These are phyloP conservation scores for Chelon auratus DNA, from an alignment of 2,797 vertebrate genomes.

Conservation along the genomic window DNA sequence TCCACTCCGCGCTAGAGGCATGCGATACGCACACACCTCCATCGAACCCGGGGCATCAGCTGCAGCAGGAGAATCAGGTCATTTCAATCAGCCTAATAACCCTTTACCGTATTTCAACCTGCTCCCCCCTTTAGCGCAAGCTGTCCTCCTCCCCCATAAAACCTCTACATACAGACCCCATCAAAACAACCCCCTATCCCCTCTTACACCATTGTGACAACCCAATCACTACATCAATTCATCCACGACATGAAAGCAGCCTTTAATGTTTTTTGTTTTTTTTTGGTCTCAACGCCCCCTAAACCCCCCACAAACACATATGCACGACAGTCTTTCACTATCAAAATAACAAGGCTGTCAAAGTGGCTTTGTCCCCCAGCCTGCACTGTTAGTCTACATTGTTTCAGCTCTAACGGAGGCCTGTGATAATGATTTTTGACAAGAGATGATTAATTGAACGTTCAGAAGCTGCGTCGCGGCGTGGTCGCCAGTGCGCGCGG, in stretches of 20 bases:
- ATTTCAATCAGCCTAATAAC: conserved; percentile 83
- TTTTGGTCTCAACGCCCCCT: conserved; percentile 27
- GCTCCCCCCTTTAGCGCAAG: conserved; percentile 61
- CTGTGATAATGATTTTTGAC: conserved; percentile 61
- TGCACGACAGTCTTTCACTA: conserved; percentile 44
- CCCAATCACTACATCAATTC: conserved; percentile 65
- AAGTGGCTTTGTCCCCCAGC: conserved; percentile 38
- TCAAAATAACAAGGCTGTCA: conserved; percentile 66
- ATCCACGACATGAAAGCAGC: conserved; percentile 60
- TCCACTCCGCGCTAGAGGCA: conserved; percentile 27
- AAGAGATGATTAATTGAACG: conserved; percentile 65
- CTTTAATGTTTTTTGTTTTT: conserved; percentile 53
- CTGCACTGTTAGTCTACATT: conserved; percentile 51
- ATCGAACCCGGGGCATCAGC: conserved; percentile 69
- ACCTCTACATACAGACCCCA: conserved; percentile 50
- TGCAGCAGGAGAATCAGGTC: conserved; percentile 70
- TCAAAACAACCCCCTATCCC: conserved; percentile 45
- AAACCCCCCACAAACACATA: conserved; percentile 44
- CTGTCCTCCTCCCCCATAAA: conserved; percentile 71
- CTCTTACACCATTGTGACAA: conserved; percentile 60
- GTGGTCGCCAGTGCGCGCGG: conserved; percentile 16
- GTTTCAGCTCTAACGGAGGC: conserved; percentile 62
- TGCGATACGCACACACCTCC: conserved; percentile 8
- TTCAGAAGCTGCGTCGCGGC: conserved; percentile 29
- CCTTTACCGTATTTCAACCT: conserved; percentile 74